Percentiles rank a stretch among this genome's conserved stretches.
phyloP scores from a whole-genome alignment of 2,888 invertebrate species.

The Lithophane semibrunnea region DNA sequence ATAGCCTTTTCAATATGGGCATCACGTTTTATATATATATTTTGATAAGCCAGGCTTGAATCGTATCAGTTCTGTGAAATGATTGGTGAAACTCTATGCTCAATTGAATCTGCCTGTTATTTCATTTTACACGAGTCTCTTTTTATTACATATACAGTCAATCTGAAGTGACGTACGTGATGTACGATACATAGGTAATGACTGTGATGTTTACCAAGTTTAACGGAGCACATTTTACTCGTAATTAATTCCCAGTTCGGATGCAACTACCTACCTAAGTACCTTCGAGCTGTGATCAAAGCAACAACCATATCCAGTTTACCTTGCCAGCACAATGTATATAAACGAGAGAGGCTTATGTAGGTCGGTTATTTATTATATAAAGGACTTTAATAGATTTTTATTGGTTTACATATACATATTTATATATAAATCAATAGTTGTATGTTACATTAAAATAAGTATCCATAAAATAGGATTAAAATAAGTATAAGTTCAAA shows the following conservation, averaged over 20 bases:
- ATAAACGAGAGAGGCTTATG: background rate
- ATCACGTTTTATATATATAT: too few species aligned
- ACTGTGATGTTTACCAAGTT: background rate
- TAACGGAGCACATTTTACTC: constrained; percentile 29
- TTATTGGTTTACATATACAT: background rate
- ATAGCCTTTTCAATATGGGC: background rate
- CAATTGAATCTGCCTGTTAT: background rate
- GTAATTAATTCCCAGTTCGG: constrained; percentile 44
- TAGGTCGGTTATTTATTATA: background rate
- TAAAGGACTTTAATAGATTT: background rate
- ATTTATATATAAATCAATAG: background rate
- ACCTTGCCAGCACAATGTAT: background rate
- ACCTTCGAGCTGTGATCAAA: constrained; percentile 34
- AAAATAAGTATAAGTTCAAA: too few species aligned
- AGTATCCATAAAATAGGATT: too few species aligned
- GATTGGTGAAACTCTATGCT: background rate
- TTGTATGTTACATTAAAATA: background rate
- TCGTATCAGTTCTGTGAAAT: background rate
- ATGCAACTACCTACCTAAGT: constrained; percentile 3
- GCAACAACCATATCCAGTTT: constrained; percentile 19
- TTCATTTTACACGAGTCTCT: background rate
- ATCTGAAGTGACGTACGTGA: too few species aligned
- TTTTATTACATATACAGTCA: too few species aligned
- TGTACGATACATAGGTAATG: background rate
- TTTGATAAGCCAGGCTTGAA: background rate